These are phyloP conservation scores for Orchestia grillus DNA, from an alignment of 1,140 invertebrate species.

Conservation along the genomic window DNA sequence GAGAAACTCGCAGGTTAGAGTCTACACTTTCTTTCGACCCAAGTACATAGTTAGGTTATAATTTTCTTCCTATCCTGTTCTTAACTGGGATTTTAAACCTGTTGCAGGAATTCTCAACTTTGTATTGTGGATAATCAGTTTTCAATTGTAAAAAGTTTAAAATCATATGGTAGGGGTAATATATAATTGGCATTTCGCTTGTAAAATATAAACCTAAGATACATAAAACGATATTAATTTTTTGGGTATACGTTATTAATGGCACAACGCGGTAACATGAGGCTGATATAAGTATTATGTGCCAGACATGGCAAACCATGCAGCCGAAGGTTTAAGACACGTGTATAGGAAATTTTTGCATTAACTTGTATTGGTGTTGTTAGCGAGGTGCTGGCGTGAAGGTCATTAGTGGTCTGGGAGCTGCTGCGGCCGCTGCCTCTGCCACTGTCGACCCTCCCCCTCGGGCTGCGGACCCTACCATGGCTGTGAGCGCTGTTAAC, in stretches of 20 bases:
- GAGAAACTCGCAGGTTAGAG: neutral
- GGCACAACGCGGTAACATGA: no score
- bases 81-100: neutral
- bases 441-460: neutral
- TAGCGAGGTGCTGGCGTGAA: neutral
- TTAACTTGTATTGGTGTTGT: neutral
- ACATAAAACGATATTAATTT: no score
- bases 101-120: neutral
- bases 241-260: no score
- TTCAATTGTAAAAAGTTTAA: neutral
- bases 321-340: no score
- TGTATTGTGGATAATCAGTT: neutral
- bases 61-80: neutral
- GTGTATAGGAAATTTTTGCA: no score
- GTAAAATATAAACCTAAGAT: no score
- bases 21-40: neutral
- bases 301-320: no score
- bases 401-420: conserved; percentile 16
- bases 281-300: no score
- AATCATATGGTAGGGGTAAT: neutral
- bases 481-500: neutral
- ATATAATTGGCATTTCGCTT: no score
- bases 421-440: neutral
- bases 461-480: neutral
- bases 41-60: neutral